Conservation (phyloP, 2,797 vertebrate species). For the Sus cebifrons region DNA sequence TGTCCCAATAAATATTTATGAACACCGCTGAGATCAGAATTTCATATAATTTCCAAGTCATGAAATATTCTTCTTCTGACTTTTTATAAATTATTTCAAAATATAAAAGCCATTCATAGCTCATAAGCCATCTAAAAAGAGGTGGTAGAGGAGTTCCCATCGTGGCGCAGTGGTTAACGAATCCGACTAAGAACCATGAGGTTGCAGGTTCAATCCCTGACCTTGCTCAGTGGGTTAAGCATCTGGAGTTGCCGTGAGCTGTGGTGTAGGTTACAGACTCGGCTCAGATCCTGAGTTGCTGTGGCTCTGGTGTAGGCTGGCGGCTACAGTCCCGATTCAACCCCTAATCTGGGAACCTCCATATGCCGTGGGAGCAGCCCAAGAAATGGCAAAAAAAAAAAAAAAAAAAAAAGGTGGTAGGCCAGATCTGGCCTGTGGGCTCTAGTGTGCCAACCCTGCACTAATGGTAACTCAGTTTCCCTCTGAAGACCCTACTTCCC, state of each 20-base stretch:
- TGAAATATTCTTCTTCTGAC: neutral
- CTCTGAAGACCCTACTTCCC: neutral
- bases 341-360: too few relatives aligned
- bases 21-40: neutral
- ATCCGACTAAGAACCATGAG: too few relatives aligned
- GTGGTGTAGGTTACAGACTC: too few relatives aligned
- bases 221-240: too few relatives aligned
- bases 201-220: too few relatives aligned
- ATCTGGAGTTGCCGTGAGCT: too few relatives aligned
- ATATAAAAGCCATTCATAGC: slow-evolving; percentile 24
- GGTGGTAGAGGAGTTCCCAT: neutral
- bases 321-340: too few relatives aligned
- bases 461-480: neutral
- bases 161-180: too few relatives aligned
- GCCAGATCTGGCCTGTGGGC: neutral
- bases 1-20: slow-evolving; percentile 41
- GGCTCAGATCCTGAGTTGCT: too few relatives aligned
- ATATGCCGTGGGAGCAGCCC: too few relatives aligned
- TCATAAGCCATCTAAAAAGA: neutral
- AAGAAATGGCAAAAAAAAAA: too few relatives aligned
- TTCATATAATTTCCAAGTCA: slow-evolving; percentile 26
- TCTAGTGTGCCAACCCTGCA: neutral
- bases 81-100: slow-evolving; percentile 41
- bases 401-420: neutral
- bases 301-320: too few relatives aligned